These are phyloP conservation scores for Eugnorisma glareosa DNA, from an alignment of 2,888 invertebrate species.

Conservation along the genomic window DNA sequence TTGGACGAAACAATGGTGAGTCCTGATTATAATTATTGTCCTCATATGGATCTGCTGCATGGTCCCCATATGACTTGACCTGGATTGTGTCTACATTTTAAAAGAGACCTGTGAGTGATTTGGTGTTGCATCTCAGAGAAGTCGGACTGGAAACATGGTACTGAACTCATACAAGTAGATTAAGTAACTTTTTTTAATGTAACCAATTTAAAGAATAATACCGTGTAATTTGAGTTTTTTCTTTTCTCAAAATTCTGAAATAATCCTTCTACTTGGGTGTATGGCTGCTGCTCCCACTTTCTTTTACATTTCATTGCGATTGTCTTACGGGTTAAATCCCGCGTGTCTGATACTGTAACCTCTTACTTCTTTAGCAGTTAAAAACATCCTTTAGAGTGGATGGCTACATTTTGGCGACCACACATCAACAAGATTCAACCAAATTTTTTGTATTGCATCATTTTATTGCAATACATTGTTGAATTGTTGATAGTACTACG, in stretches of 20 bases:
- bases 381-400: not conserved
- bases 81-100: not conserved
- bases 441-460: not conserved
- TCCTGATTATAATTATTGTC: slow-evolving; percentile 6
- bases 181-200: not conserved
- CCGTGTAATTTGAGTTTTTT: not conserved
- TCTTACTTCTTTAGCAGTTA: not conserved
- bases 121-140: not conserved
- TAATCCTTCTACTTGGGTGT: not conserved
- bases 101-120: not conserved
- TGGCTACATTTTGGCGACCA: not conserved
- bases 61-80: not conserved
- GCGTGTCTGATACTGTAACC: not conserved
- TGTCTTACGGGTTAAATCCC: too few species aligned
- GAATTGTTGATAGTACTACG: too few species aligned
- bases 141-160: not conserved
- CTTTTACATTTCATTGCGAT: not conserved
- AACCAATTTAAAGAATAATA: not conserved
- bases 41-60: not conserved
- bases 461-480: not conserved
- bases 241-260: not conserved
- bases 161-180: not conserved
- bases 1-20: slow-evolving; percentile 42
- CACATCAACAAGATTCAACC: not conserved
- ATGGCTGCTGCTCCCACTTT: not conserved